Conservation (phyloP, 2,113 vertebrate genomes). For the Plotosus lineatus region DNA sequence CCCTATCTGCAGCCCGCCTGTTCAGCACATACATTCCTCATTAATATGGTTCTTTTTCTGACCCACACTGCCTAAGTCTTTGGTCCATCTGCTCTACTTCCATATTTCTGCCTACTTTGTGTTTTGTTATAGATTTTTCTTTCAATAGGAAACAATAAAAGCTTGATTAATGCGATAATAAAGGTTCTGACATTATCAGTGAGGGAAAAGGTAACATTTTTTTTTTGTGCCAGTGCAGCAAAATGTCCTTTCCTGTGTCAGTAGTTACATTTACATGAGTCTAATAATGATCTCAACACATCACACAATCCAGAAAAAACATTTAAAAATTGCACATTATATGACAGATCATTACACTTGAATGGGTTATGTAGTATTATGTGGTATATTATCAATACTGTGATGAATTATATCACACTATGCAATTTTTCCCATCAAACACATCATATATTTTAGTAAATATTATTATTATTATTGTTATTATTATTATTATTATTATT, state of each 20-base stretch:
- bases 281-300: too few relatives aligned
- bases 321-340: too few relatives aligned
- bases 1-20: neutral
- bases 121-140: neutral
- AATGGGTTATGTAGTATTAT: too few relatives aligned
- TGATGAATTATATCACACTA: too few relatives aligned
- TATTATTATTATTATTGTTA: too few relatives aligned
- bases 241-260: neutral
- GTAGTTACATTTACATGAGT: too few relatives aligned
- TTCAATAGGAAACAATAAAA: neutral
- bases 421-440: too few relatives aligned
- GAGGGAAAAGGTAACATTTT: too few relatives aligned
- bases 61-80: neutral
- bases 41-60: constrained; percentile 30
- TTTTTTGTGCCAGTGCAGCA: neutral
- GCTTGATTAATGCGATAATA: neutral
- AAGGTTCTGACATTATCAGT: neutral
- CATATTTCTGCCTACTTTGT: neutral
- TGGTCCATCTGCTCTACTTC: neutral
- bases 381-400: too few relatives aligned
- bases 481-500: too few relatives aligned
- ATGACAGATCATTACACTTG: too few relatives aligned
- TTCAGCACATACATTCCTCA: constrained; percentile 30
- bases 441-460: neutral
- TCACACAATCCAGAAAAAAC: too few relatives aligned